Base-by-base conservation (phyloP, 2,888 invertebrate species). In the Serripes groenlandicus region DNA sequence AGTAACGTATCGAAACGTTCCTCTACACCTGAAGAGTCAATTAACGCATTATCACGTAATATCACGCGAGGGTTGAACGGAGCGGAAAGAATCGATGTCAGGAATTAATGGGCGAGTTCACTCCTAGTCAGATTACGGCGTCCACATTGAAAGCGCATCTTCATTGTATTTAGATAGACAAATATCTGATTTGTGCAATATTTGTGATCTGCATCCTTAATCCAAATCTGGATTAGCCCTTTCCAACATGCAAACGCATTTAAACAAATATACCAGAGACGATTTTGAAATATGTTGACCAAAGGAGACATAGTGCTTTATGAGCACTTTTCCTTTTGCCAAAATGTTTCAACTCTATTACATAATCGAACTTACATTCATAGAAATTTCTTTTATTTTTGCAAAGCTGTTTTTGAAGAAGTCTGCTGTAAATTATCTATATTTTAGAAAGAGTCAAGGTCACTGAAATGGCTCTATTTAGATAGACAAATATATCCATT, bases 31-130 rank as follows among this genome's bases (percentile, higher is more conserved):
- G 77, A 75, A 82, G 77, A 85, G 81, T 68, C 56, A 60, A 71
- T 79, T 80, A 77, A 71, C 85, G 79, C 71, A 64, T 82, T 85
- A 79, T 85, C 81, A 80, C 82, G 79, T 84, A 66, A 81, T 78
- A 66, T 84, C 84, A 84, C 84, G 84, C 83, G 75, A 86, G 66
- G 75, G 28, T 34, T 71, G 28, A 62, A 75, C 71, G 71, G 70
- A 60, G 35, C 74, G 32, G 52, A n/a, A n/a, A n/a, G n/a, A n/a
- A n/a, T n/a, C n/a, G n/a, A n/a, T n/a, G n/a, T n/a, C n/a, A n/a
- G n/a, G n/a, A n/a, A n/a, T n/a, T n/a, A n/a, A n/a, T n/a, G n/a
- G n/a, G n/a, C n/a, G n/a, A n/a, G n/a, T n/a, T n/a, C n/a, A n/a
- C n/a, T n/a, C n/a, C n/a, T n/a, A n/a, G n/a, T n/a, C n/a, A n/a